phyloP scores from a whole-genome alignment of 1,140 invertebrate genomes.

The Lycorma delicatula region DNA sequence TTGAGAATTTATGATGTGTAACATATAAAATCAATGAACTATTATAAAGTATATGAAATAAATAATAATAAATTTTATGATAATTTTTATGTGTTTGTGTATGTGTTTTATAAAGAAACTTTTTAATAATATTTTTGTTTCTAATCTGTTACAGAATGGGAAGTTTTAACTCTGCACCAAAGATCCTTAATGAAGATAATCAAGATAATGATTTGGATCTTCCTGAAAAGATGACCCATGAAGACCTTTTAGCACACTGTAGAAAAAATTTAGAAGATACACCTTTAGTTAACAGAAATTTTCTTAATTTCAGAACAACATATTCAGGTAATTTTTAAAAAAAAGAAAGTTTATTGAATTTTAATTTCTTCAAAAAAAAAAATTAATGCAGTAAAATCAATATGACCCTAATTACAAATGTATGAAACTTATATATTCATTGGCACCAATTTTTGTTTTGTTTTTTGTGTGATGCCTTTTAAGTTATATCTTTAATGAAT shows the following conservation, averaged over 20 bases:
- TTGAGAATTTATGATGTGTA: neutral
- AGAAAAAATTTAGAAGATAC: constrained; percentile 37
- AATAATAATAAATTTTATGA: neutral
- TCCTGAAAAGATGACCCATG: constrained; percentile 40
- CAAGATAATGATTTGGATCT: constrained; percentile 51
- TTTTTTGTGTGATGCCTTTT: no score
- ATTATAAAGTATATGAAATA: neutral
- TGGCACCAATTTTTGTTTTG: no score
- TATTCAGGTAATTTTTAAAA: no score
- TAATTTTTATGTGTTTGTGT: no score
- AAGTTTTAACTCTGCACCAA: constrained; percentile 58
- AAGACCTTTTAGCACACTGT: constrained; percentile 46
- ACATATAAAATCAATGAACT: neutral
- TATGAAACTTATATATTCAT: no score
- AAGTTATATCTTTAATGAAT: no score
- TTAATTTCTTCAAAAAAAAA: no score
- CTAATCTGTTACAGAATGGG: constrained; percentile 52
- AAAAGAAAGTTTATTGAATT: no score
- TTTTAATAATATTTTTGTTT: constrained; percentile 30
- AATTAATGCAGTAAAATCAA: no score
- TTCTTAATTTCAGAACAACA: constrained; percentile 28
- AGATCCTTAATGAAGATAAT: constrained; percentile 53
- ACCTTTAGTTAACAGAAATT: constrained; percentile 41
- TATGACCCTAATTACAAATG: no score
- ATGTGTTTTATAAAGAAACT: no score